Base-by-base conservation (phyloP, 2,797 vertebrate genomes). In the Amphiprion clarkii region DNA sequence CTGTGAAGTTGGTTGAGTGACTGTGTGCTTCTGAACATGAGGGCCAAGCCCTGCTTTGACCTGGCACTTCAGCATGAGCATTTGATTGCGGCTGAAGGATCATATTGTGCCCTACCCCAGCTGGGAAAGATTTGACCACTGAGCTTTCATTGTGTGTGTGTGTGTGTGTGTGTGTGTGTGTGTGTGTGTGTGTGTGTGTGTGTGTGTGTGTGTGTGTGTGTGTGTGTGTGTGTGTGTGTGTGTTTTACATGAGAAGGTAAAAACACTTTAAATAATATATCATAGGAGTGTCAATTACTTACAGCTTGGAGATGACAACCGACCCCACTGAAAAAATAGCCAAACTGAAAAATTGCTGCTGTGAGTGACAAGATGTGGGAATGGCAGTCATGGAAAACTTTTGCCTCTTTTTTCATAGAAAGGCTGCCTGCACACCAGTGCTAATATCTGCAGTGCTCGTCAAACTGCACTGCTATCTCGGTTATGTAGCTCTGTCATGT, bases 401-500 rank as follows among this genome's bases (percentile, higher is more conserved):
- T 57, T 68, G 52, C 21, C 39, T 40, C 53, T 25, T 60, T 42
- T 54, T 14, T 53, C 40, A 42, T 14, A 25, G 67, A 42, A 53
- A 49, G 16, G 40, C 44, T 67, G 36, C 36, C 25, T 52, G 10
- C 44, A 57, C 40, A 56, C 3, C 13, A 31, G 23, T 53, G 14
- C 55, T 71, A 42, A 19, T 51, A 39, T 46, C 42, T 56, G 9
- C 36, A 64, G 74, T n/a, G 64, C 36, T 29, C 5, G 42, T 61
- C 63, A 46, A 59, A 49, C 65, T 46, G 48, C 42, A 29, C 7
- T 23, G 64, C 61, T 67, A 81, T 83, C 49, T 63, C 14, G 39
- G 74, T 74, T 78, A 83, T 82, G 76, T 62, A 57, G 31, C 67
- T 42, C 58, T 62, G 73, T 55, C 71, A 85, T 74, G 76, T 71